Percentiles rank a stretch among this genome's conserved stretches.
These are phyloP conservation scores for Drosophila ezoana DNA, from an alignment of 2,888 invertebrate species.

Conservation along the genomic window DNA sequence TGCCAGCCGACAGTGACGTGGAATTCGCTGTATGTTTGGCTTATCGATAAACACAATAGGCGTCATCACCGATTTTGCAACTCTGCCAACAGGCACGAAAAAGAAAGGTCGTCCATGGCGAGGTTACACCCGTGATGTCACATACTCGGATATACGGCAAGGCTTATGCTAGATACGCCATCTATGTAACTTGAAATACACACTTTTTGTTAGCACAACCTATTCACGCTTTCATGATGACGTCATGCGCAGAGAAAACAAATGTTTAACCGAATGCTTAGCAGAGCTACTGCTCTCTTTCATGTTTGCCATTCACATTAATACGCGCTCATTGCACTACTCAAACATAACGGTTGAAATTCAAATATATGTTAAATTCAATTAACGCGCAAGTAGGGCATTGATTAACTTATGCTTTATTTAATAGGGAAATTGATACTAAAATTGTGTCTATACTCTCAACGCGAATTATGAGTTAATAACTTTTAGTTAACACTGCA, in stretches of 20 bases:
- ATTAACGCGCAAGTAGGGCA: background rate
- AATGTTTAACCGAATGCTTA: background rate
- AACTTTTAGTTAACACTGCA: too few relatives aligned
- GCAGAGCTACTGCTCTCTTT: conserved; percentile 1
- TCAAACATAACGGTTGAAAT: conserved; percentile 4
- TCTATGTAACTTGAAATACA: background rate
- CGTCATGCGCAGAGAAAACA: conserved; percentile 19
- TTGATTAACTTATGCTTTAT: too few relatives aligned
- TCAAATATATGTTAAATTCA: background rate
- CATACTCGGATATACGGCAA: background rate
- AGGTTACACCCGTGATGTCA: conserved; percentile 11
- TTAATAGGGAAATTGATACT: background rate
- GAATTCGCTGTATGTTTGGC: conserved; percentile 44
- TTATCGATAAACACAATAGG: conserved; percentile 41
- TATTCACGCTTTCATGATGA: background rate
- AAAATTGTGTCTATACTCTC: too few relatives aligned
- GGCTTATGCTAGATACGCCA: background rate
- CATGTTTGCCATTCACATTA: conserved; percentile 29
- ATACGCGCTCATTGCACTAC: conserved; percentile 7
- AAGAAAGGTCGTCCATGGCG: conserved; percentile 8
- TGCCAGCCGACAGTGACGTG: conserved; percentile 59
- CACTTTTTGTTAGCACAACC: background rate
- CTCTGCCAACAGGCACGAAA: conserved; percentile 15
- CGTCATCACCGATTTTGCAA: conserved; percentile 20
- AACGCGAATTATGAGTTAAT: too few relatives aligned